Evolutionary conservation across 2,888 invertebrate species (phyloP).

Genomic region (Allygus modestus): DNA sequence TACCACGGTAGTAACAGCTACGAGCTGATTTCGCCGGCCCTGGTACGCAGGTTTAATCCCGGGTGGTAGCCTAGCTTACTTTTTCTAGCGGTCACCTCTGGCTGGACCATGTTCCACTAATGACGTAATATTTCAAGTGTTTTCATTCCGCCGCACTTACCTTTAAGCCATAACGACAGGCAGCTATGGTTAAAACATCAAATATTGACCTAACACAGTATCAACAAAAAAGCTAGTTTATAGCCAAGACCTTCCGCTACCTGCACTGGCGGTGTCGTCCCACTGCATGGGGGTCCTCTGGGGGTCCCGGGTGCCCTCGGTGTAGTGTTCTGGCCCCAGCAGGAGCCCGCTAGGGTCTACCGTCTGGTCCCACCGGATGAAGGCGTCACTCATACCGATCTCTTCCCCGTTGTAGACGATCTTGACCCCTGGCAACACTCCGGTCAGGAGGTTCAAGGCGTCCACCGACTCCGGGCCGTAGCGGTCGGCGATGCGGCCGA

Average conservation of each 20-base stretch:
- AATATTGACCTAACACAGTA: too few species aligned
- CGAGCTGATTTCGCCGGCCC: too few species aligned
- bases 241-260: slow-evolving; percentile 71
- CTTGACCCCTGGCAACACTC: slow-evolving; percentile 90
- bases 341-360: slow-evolving; percentile 79
- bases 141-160: too few species aligned
- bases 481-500: slow-evolving; percentile 83
- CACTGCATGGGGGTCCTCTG: slow-evolving; percentile 91
- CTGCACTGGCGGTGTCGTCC: slow-evolving; percentile 80
- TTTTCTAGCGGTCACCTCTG: too few species aligned
- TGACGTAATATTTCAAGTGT: too few species aligned
- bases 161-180: too few species aligned
- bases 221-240: too few species aligned
- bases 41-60: too few species aligned
- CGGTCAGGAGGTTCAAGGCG: slow-evolving; percentile 89
- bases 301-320: slow-evolving; percentile 82
- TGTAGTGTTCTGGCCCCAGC: slow-evolving; percentile 79
- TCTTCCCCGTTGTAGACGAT: slow-evolving; percentile 94
- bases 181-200: too few species aligned
- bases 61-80: too few species aligned
- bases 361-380: slow-evolving; percentile 76
- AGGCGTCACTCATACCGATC: slow-evolving; percentile 82
- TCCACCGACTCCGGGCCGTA: slow-evolving; percentile 84
- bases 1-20: too few species aligned
- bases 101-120: too few species aligned